Evolutionary conservation across 2,113 vertebrate genomes (phyloP), one percentile per base, ranked within the genome.

Genomic region (Cricetomys ansorgei): DNA sequence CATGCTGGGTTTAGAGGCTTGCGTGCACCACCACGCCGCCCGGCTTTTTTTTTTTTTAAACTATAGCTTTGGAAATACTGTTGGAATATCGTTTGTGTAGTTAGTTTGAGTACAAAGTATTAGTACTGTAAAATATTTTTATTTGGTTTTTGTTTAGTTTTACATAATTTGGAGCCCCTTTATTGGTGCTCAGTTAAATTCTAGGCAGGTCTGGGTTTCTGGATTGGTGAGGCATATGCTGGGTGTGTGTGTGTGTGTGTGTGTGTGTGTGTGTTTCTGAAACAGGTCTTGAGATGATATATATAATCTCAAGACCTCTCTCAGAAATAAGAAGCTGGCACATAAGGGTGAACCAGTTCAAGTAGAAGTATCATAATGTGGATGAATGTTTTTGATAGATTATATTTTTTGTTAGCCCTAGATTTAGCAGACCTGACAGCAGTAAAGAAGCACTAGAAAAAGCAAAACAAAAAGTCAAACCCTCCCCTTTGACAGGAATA

Each of bases 61-160:
- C 43, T 62, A 70, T 40, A 70, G n/a, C 69, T 94, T 88, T 17
- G 57, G 40, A 40, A 90, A 37, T 88, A 48, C 17, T 76, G 43
- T 10, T 25, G 19, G 70, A 23, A 73, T 43, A 4, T 69, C 70
- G 48, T 70, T 95, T 87, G 50, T 73, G 84, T 80, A 92, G 40
- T n/a, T 53, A 13, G 34, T 25, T 5, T 34, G 7, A 34, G 45
- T 95, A 53, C 53, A n/a, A 27, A 79, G 16, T 85, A 5, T 91
- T 23, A 77, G 34, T 76, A 59, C 9, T 89, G 27, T 76, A 19
- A 62, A 50, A 25, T 77, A 27, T 92, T 92, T 92, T 62, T 91
- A n/a, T 96, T 96, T 0, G 7, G 23, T 84, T 96, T n/a, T 92
- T 94, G 29, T 85, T 76, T 55, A 64, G 88, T 27, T 85, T 64